Evolutionary conservation across 64 coral and sea anemone species (phyloP).

Genomic region (Montipora foliosa): DNA sequence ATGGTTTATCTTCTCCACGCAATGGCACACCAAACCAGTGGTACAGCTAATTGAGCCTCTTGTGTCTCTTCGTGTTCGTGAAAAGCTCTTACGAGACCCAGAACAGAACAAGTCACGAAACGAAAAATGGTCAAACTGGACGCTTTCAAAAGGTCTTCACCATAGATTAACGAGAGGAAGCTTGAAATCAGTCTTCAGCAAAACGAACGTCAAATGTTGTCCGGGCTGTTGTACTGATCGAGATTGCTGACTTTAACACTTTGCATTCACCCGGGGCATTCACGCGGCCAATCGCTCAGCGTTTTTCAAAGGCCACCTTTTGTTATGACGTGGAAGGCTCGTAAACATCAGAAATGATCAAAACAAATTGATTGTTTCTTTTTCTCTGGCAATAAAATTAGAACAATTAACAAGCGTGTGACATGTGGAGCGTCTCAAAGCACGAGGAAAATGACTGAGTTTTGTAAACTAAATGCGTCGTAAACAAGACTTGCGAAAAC

Average conservation of each 20-base stretch:
- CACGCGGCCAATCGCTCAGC: conserved; percentile 32
- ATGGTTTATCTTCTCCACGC: not conserved
- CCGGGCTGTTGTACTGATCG: not conserved
- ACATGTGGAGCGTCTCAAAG: conserved; percentile 17
- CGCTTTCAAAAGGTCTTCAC: not conserved
- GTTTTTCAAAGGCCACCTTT: not conserved
- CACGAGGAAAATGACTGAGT: not conserved
- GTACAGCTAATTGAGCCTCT: not conserved
- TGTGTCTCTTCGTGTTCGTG: not conserved
- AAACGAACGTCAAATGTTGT: conserved; percentile 1
- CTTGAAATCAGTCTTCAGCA: conserved; percentile 12
- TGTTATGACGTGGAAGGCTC: conserved; percentile 11
- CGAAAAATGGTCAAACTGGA: too few relatives aligned
- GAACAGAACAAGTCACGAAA: conserved; percentile 7
- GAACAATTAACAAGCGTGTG: not conserved
- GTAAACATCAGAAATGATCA: not conserved
- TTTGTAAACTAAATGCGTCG: not conserved
- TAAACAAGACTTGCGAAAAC: conserved; percentile 20
- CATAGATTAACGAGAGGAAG: not conserved
- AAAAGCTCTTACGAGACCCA: not conserved
- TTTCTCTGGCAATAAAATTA: not conserved
- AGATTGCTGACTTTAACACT: conserved; percentile 21
- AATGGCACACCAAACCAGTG: not conserved
- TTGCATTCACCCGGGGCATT: not conserved
- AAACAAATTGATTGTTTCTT: not conserved